Base-by-base conservation (phyloP, 2,888 invertebrate genomes). In the Anthophora plumipes region DNA sequence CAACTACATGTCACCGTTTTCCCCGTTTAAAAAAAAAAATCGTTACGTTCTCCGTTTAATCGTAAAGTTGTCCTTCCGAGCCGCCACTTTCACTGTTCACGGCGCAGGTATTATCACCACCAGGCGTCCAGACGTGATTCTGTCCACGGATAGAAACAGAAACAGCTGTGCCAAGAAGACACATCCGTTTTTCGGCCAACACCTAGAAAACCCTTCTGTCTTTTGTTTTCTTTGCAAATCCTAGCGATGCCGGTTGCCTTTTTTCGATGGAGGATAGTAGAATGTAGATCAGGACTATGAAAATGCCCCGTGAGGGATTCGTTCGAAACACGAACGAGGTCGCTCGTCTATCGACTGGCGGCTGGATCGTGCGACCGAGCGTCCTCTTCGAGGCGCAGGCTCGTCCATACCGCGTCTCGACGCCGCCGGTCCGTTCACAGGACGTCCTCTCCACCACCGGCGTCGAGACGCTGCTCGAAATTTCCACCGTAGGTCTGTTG, bases 261-360 rank as follows among this genome's bases (percentile, higher is more conserved):
- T n/a, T n/a, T n/a, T n/a, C n/a, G n/a, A n/a, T n/a, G n/a, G n/a
- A 55, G 41, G 41, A 8, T 20, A 37, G 50, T 22, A 12, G 43
- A 1, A 12, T 9, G 31, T 41, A 63, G 61, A 54, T 64, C 37
- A 43, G 48, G 60, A 59, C 64, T 52, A 63, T 68, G 17, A 25
- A 67, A 52, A 41, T 55, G 43, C 12, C 17, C 43, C 48, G 64
- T 22, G 31, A n/a, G n/a, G 20, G 52, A 41, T 48, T 54, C 39
- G 59, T 61, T n/a, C 52, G 67, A 52, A 64, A 50, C 75, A 20
- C 59, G 73, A 73, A 66, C 82, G 78, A 86, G 88, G 85, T 85
- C 82, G 88, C 84, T 85, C 82, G 83, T 77, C 87, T 89, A 91
- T 91, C 89, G 91, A 91, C 91, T 91, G 85, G 84, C 88, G 77